Base-by-base conservation (phyloP, 2,113 vertebrate genomes). In the Nesogale talazaci region DNA sequence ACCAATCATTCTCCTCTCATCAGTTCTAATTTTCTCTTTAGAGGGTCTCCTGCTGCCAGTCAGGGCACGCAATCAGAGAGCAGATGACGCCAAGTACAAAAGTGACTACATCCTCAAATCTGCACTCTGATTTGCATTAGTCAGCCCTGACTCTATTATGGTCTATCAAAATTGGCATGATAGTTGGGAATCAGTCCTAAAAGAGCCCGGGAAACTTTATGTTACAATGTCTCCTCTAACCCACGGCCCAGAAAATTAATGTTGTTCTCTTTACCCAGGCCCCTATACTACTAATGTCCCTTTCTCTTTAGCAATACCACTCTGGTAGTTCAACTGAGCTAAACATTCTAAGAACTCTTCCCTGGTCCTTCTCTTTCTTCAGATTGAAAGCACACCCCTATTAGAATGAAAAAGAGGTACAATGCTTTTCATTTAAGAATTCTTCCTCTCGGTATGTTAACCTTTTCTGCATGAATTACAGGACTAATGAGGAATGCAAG, bases 401-500 rank as follows among this genome's bases (percentile, higher is more conserved):
- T 61, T 6, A 93, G 15, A 95, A 46, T 19, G 27, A 97, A 96
- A 92, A 86, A 97, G 91, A 97, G 83, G 72, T 74, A 90, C 67
- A 61, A 72, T 67, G 82, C 34, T 92, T 95, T 86, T 22, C 31
- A 90, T 85, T 85, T 92, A 96, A 34, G 8, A 94, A 89, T 94
- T 96, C 76, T 90, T 80, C 91, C 63, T 97, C 96, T 40, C 81
- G 90, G 79, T 74, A 52, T 83, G 92, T 91, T 67, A 97, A 93
- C 34, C 29, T 95, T 92, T 93, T 96, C 86, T 96, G 79, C 93
- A 94, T 92, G 93, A 96, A 95, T 94, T 97, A 86, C 94, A 96
- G 34, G 42, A 94, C 81, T 98, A 97, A 97, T 94, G 94, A 97
- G 87, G 92, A 94, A 93, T 95, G 95, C 85, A 95, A 70, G 59